A percentile compares a stretch with the other conserved stretches of the same genome.
Evolutionary conservation across 2,797 vertebrate genomes (phyloP).

Genomic region (Hyperoplus immaculatus): DNA sequence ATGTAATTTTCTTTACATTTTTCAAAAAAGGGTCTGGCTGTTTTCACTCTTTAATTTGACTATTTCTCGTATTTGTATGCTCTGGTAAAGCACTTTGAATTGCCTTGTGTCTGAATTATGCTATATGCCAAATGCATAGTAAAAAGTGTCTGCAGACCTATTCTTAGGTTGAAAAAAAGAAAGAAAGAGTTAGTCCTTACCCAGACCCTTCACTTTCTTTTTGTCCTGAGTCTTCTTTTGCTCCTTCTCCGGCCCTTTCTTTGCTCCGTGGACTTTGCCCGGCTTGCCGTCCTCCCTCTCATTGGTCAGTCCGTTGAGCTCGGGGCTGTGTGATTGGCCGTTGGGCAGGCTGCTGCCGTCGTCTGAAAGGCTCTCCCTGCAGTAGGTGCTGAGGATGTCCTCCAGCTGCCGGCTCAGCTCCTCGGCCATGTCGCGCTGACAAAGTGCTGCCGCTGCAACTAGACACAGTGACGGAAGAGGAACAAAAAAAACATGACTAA

Average conservation of each 20-base stretch:
- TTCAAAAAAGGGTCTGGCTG: no score
- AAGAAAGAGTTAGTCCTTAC: conserved; percentile 75
- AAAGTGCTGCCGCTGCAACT: conserved; percentile 61
- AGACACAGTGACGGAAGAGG: not conserved
- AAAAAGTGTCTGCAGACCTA: not conserved
- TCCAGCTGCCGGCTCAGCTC: conserved; percentile 95
- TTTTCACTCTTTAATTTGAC: no score
- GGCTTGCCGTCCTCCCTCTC: conserved; percentile 86
- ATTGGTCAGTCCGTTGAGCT: conserved; percentile 86
- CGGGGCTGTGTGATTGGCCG: conserved; percentile 83
- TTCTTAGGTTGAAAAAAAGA: not conserved
- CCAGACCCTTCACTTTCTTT: conserved; percentile 96
- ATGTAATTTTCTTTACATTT: no score
- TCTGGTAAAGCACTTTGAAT: no score
- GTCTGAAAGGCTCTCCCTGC: conserved; percentile 86
- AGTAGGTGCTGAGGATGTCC: conserved; percentile 97
- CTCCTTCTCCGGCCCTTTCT: conserved; percentile 84
- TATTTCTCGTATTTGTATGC: no score
- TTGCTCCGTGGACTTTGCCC: conserved; percentile 84
- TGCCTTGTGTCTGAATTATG: no score
- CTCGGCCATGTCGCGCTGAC: conserved; percentile 90
- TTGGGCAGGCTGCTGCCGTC: conserved; percentile 85
- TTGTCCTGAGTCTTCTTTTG: conserved; percentile 93
- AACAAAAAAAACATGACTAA: not conserved
- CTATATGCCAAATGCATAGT: no score